Evolutionary conservation across 2,888 invertebrate genomes (phyloP).

Genomic region (Drosophila koepferae): DNA sequence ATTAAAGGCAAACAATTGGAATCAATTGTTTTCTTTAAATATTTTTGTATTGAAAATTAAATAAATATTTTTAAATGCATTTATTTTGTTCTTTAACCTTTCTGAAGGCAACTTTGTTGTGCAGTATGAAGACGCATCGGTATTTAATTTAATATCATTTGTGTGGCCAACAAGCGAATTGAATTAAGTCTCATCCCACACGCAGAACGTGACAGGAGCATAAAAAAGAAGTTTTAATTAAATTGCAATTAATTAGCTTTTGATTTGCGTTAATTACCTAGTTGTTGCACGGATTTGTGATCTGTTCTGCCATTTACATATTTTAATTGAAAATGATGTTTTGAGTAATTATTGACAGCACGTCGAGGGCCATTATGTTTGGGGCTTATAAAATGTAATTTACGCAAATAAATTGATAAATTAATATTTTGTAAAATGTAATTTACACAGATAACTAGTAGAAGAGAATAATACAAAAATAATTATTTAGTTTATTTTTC

Average conservation of each 20-base stretch:
- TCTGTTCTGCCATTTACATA: neutral
- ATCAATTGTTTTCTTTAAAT: neutral
- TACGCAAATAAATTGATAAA: neutral
- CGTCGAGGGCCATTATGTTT: neutral
- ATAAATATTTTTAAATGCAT: neutral
- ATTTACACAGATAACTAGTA: neutral
- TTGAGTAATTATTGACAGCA: neutral
- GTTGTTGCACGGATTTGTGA: conserved; percentile 1
- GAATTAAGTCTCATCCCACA: conserved; percentile 40
- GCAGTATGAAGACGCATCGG: conserved; percentile 48
- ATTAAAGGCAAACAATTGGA: neutral
- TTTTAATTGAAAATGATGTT: conserved; percentile 7
- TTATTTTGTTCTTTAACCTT: neutral
- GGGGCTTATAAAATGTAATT: conserved; percentile 1
- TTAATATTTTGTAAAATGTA: neutral
- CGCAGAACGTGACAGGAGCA: neutral
- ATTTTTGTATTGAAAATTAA: neutral
- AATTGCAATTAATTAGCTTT: conserved; percentile 31
- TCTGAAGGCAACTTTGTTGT: neutral
- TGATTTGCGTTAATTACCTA: conserved; percentile 26
- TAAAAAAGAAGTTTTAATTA: conserved; percentile 18
- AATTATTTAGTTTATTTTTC: neutral
- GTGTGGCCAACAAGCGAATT: conserved; percentile 59
- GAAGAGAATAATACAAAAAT: neutral
- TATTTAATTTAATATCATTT: conserved; percentile 63